These are phyloP conservation scores for Phrynosoma blainvillii DNA, from an alignment of 2,113 vertebrate species.

Conservation along the genomic window DNA sequence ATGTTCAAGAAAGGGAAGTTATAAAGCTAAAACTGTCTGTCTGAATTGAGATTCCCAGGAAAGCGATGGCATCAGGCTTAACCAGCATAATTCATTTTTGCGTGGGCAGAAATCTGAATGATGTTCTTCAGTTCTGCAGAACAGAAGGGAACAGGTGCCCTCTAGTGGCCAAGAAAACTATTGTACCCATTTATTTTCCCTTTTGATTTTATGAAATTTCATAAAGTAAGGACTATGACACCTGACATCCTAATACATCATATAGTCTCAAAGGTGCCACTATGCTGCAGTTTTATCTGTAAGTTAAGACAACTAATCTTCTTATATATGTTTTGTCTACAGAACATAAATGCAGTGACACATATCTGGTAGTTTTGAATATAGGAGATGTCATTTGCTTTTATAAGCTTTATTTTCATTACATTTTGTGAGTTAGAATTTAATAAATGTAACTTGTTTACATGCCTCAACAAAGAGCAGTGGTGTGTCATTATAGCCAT, in stretches of 20 bases:
- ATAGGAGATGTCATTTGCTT: background rate
- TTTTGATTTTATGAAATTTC: background rate
- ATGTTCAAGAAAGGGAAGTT: background rate
- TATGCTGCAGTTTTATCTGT: background rate
- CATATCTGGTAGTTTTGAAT: background rate
- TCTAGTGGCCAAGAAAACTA: constrained; percentile 59
- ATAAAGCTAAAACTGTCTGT: background rate
- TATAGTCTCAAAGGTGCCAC: background rate
- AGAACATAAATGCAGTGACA: background rate
- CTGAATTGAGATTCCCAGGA: background rate
- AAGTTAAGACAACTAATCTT: background rate
- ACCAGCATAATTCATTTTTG: background rate
- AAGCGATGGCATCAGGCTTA: background rate
- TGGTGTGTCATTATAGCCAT: background rate
- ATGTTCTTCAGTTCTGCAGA: background rate
- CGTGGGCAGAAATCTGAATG: background rate
- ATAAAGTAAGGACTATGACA: background rate
- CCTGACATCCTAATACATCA: background rate
- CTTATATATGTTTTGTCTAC: background rate
- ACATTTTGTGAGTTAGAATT: background rate
- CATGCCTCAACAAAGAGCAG: background rate
- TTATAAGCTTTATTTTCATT: background rate
- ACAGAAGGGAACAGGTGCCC: constrained; percentile 59
- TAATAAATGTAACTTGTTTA: background rate
- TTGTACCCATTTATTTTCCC: constrained; percentile 4